phyloP scores from a whole-genome alignment of 2,113 vertebrate genomes.

The human region GRCh38 chrY:6642501-6643000 shows the following conservation, averaged over 20 bases:
- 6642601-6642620: neutral
- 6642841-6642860: neutral
- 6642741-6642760: neutral
- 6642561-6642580: neutral
- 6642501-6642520: neutral
- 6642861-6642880: neutral
- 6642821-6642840: neutral
- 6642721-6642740: neutral
- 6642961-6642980: neutral
- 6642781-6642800: neutral
- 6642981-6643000: neutral
- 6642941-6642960: neutral
- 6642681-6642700: neutral
- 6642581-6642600: neutral
- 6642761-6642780: neutral
- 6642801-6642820: neutral
- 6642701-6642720: neutral
- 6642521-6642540: neutral
- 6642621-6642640: neutral
- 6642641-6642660: neutral
- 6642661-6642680: neutral
- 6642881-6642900: neutral
- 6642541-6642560: neutral
- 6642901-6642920: neutral
- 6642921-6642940: neutral